Evolutionary conservation across 1,140 invertebrate genomes (phyloP).

Genomic region (silkworm (Bombyx mori)): DNA sequence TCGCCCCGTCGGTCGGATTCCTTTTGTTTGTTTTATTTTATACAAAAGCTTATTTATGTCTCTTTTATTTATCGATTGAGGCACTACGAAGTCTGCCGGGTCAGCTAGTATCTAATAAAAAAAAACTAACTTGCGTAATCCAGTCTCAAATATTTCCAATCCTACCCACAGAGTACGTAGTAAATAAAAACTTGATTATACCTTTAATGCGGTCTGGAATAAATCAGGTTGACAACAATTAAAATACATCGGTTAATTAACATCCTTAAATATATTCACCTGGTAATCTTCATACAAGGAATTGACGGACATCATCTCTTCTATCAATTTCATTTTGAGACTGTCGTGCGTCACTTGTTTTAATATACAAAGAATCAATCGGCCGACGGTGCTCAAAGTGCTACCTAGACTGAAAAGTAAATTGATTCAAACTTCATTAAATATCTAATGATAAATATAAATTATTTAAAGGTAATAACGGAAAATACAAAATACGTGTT

Average conservation of each 20-base stretch:
- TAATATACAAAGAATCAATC: slow-evolving; percentile 36
- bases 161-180: too few relatives aligned
- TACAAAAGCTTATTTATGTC: neutral
- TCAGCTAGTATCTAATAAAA: too few relatives aligned
- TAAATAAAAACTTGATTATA: too few relatives aligned
- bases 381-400: slow-evolving; percentile 33
- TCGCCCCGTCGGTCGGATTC: neutral
- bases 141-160: too few relatives aligned
- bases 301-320: slow-evolving; percentile 50
- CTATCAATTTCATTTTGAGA: slow-evolving; percentile 45
- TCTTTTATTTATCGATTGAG: too few relatives aligned
- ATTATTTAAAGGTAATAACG: too few relatives aligned
- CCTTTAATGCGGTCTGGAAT: too few relatives aligned
- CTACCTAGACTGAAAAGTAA: slow-evolving; percentile 37
- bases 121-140: too few relatives aligned
- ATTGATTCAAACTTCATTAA: neutral
- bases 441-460: neutral
- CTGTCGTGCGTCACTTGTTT: slow-evolving; percentile 32
- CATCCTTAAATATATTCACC: slow-evolving; percentile 19
- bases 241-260: too few relatives aligned
- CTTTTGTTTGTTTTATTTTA: neutral
- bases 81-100: too few relatives aligned
- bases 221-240: too few relatives aligned
- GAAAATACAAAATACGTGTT: too few relatives aligned
- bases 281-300: slow-evolving; percentile 48